These are phyloP conservation scores for Emydoidea blandingii DNA, from an alignment of 2,797 vertebrate genomes.

Conservation along the genomic window DNA sequence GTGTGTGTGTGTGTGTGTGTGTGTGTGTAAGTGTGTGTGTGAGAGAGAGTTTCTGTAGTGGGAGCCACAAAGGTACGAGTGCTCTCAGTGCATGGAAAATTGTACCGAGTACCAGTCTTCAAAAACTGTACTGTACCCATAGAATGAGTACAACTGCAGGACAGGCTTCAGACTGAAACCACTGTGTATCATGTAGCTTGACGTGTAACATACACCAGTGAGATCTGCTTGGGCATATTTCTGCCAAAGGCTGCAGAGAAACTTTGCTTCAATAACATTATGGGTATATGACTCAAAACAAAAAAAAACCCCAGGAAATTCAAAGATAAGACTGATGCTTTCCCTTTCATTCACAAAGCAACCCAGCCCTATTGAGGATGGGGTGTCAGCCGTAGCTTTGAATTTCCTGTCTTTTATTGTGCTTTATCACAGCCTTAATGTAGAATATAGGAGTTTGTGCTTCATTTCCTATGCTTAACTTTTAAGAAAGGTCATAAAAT, in stretches of 20 bases:
- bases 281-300: neutral
- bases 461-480: conserved; percentile 64
- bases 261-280: neutral
- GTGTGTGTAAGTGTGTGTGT: neutral
- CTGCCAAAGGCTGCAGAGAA: neutral
- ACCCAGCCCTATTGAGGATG: conserved; percentile 28
- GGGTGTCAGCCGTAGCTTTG: conserved; percentile 47
- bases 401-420: conserved; percentile 74
- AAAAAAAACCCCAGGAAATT: conserved; percentile 39
- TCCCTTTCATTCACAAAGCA: conserved; percentile 25
- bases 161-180: neutral
- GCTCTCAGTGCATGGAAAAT: neutral
- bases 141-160: neutral
- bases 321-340: neutral
- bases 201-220: neutral
- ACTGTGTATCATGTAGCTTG: neutral
- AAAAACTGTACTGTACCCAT: neutral
- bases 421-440: conserved; percentile 55
- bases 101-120: neutral
- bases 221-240: neutral
- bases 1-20: no score
- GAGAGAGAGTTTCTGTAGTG: neutral
- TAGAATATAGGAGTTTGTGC: conserved; percentile 13
- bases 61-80: neutral
- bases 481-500: neutral